Percentiles rank a stretch among this genome's conserved stretches.
These are phyloP conservation scores for Camponotus pennsylvanicus DNA, from an alignment of 1,140 invertebrate genomes.

Conservation along the genomic window DNA sequence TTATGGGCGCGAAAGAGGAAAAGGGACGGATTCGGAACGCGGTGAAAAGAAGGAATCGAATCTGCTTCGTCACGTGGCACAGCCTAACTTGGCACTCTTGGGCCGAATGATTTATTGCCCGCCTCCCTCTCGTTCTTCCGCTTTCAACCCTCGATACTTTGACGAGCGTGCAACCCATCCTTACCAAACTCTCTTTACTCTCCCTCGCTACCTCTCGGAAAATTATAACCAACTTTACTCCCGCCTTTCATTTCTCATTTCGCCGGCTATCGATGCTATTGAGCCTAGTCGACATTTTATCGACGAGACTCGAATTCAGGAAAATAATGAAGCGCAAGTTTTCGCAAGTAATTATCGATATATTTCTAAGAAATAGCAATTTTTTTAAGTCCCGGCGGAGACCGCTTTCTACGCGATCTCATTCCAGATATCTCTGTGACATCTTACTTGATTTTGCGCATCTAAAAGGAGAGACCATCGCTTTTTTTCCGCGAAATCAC, in stretches of 20 bases:
- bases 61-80: conserved; percentile 75
- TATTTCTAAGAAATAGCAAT: neutral
- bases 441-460: conserved; percentile 13
- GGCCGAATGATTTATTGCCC: conserved; percentile 81
- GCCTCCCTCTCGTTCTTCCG: conserved; percentile 67
- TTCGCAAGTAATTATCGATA: neutral
- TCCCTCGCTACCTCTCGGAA: conserved; percentile 25
- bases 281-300: neutral
- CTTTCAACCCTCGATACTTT: conserved; percentile 63
- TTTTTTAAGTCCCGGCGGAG: too few relatives aligned
- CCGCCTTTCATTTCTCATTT: conserved; percentile 43
- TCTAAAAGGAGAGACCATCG: neutral
- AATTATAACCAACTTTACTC: conserved; percentile 39
- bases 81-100: conserved; percentile 80
- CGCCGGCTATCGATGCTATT: neutral
- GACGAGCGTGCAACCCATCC: conserved; percentile 14
- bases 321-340: neutral
- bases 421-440: neutral
- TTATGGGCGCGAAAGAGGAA: neutral
- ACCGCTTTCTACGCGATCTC: neutral
- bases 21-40: conserved; percentile 39
- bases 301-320: neutral
- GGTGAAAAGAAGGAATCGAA: conserved; percentile 65
- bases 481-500: conserved; percentile 16
- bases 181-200: neutral